These are phyloP conservation scores for Barypeithes pellucidus DNA, from an alignment of 2,888 invertebrate species.

Conservation along the genomic window DNA sequence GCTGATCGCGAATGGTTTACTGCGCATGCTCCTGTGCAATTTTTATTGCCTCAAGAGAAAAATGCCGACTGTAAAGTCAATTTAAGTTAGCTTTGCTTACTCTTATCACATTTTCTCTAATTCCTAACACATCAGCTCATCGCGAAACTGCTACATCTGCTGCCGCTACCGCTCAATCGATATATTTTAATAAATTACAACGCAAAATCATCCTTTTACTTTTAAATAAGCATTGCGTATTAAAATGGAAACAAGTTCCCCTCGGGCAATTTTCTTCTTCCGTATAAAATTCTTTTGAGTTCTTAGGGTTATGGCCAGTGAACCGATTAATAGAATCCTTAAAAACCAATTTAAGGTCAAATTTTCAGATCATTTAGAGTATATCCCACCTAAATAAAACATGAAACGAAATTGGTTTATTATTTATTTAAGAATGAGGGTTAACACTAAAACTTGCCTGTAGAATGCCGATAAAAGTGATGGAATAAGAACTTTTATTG, in stretches of 20 bases:
- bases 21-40: too few species aligned
- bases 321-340: conserved; percentile 27
- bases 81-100: too few species aligned
- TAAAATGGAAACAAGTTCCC: conserved; percentile 6
- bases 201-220: not conserved
- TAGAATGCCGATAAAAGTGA: not conserved
- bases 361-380: conserved; percentile 27
- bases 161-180: too few species aligned
- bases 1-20: too few species aligned
- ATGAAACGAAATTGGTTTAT: conserved; percentile 26
- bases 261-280: conserved; percentile 18
- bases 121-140: too few species aligned
- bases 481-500: not conserved
- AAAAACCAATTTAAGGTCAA: conserved; percentile 29
- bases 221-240: not conserved
- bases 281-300: conserved; percentile 18
- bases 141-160: too few species aligned
- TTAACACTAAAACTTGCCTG: not conserved
- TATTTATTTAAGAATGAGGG: conserved; percentile 23
- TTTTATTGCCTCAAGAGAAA: too few species aligned
- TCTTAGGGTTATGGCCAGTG: conserved; percentile 20
- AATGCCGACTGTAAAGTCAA: too few species aligned
- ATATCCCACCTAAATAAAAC: conserved; percentile 17
- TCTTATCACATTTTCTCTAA: too few species aligned
- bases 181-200: not conserved